Evolutionary conservation across 2,797 vertebrate genomes (phyloP).

Genomic region (Gymnopithys bicolor): DNA sequence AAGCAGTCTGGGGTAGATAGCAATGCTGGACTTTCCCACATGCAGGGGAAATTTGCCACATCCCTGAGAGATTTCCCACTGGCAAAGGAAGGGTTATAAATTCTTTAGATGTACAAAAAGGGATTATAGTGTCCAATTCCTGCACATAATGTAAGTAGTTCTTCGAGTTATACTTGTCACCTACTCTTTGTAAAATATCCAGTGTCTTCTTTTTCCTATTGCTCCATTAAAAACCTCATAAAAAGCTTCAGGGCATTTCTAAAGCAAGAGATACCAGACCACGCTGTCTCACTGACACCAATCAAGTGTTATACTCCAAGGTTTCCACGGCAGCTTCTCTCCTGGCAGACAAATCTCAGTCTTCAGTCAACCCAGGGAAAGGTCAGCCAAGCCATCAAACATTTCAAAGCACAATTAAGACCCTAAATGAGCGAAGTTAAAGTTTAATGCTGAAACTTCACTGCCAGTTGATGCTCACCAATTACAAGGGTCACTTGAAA

Average conservation of each 20-base stretch:
- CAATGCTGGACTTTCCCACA: background rate
- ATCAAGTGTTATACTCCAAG: background rate
- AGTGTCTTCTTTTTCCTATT: background rate
- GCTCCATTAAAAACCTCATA: background rate
- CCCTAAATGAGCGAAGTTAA: constrained; percentile 29
- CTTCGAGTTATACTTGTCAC: background rate
- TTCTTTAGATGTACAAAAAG: background rate
- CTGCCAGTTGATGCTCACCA: background rate
- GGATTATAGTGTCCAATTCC: background rate
- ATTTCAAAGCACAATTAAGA: constrained; percentile 49
- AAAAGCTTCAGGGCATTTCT: background rate
- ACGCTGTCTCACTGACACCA: background rate
- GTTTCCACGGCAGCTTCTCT: background rate
- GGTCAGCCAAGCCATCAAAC: constrained; percentile 53
- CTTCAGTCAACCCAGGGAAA: constrained; percentile 38
- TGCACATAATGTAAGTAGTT: background rate
- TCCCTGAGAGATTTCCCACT: background rate
- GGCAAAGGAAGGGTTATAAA: background rate
- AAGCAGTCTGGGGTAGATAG: background rate
- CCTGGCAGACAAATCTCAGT: constrained; percentile 27
- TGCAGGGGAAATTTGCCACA: background rate
- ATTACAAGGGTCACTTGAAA: constrained; percentile 40
- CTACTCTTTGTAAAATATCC: background rate
- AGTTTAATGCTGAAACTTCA: constrained; percentile 20
- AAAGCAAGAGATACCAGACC: background rate